A percentile compares a stretch with the other conserved stretches of the same genome.
These are phyloP conservation scores for Trogon surrucura DNA, from an alignment of 2,113 vertebrate species.

Conservation along the genomic window DNA sequence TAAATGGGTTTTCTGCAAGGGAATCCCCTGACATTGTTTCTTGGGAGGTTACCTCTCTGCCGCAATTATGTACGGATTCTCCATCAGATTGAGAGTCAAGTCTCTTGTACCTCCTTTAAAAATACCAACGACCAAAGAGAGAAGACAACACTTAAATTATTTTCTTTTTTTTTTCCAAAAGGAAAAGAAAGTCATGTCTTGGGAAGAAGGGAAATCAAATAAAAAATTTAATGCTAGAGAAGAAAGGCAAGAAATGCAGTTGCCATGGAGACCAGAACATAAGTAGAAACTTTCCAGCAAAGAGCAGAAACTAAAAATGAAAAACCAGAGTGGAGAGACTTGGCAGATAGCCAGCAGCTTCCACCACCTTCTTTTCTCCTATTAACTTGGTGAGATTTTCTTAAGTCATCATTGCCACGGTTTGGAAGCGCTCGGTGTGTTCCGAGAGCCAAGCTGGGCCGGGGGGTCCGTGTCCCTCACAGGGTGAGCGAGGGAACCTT, in stretches of 20 bases:
- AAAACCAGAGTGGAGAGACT: constrained; percentile 13
- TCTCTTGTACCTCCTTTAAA: constrained; percentile 9
- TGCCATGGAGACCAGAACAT: constrained; percentile 71
- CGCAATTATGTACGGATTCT: not conserved
- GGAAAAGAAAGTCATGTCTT: constrained; percentile 33
- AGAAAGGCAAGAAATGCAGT: constrained; percentile 72
- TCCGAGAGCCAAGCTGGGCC: not conserved
- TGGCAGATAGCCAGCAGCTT: constrained; percentile 52
- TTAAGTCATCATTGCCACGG: not conserved
- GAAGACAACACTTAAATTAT: constrained; percentile 23
- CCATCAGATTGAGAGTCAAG: not conserved
- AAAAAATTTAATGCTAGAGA: constrained; percentile 53
- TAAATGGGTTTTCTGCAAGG: constrained; percentile 2
- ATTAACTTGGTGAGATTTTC: not conserved
- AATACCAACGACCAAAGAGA: not conserved
- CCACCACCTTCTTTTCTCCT: not conserved
- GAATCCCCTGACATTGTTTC: not conserved
- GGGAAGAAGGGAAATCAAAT: constrained; percentile 67
- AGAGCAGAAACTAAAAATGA: constrained; percentile 66
- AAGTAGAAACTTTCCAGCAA: constrained; percentile 75
- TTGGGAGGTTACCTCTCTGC: not conserved
- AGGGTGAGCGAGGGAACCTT: not conserved
- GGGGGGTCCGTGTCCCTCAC: accelerated
- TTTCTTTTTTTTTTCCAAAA: not conserved
- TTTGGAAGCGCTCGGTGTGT: not conserved